Evolutionary conservation across 2,113 vertebrate genomes (phyloP).

Genomic region (Neoarius graeffei): DNA sequence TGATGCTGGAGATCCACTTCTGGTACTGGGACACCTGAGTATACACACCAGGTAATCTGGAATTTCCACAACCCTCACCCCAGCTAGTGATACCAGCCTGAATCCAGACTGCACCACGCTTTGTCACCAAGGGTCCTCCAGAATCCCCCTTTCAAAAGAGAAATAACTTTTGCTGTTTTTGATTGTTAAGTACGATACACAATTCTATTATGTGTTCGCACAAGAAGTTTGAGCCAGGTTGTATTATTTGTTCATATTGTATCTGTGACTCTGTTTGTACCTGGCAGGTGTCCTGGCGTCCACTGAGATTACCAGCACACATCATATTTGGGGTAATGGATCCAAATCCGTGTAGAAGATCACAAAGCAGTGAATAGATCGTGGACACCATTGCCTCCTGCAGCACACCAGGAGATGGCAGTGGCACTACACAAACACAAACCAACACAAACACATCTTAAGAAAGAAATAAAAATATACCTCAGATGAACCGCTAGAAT

Average conservation of each 20-base stretch:
- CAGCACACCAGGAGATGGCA: constrained; percentile 37
- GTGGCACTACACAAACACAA: constrained; percentile 14
- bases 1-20: constrained; percentile 19
- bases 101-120: constrained; percentile 35
- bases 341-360: constrained; percentile 12
- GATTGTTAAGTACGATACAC: not conserved
- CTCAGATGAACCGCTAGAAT: not conserved
- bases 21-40: constrained; percentile 38
- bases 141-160: constrained; percentile 34
- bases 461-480: not conserved
- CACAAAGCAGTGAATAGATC: not conserved
- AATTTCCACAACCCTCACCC: constrained; percentile 41
- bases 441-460: not conserved
- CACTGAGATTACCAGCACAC: constrained; percentile 38
- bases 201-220: not conserved
- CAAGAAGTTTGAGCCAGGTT: not conserved
- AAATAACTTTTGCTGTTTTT: not conserved
- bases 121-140: constrained; percentile 46
- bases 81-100: constrained; percentile 53
- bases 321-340: constrained; percentile 47
- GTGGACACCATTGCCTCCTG: constrained; percentile 38
- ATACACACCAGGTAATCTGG: constrained; percentile 38
- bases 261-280: constrained; percentile 7
- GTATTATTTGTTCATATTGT: not conserved
- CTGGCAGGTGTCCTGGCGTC: constrained; percentile 47